These are phyloP conservation scores for Leptoclinus maculatus DNA, from an alignment of 2,797 vertebrate species.

Conservation along the genomic window DNA sequence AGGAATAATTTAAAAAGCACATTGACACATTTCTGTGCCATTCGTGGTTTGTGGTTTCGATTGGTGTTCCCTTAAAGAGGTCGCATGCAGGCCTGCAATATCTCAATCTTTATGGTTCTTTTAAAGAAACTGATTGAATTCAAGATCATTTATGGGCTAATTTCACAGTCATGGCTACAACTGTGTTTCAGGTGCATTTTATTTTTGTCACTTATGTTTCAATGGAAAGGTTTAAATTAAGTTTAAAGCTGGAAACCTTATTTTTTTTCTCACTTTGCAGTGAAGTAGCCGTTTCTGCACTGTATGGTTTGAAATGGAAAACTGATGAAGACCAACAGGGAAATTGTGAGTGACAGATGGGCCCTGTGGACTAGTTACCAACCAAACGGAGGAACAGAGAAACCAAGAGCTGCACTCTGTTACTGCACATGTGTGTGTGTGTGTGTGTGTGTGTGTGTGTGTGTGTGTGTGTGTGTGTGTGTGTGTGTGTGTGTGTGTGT, in stretches of 20 bases:
- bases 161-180: conserved; percentile 49
- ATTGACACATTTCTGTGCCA: conserved; percentile 75
- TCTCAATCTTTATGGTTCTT: conserved; percentile 63
- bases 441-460: conserved; percentile 17
- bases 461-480: conserved; percentile 21
- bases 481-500: conserved; percentile 21
- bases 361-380: conserved; percentile 51
- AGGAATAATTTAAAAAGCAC: conserved; percentile 80
- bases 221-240: conserved; percentile 20
- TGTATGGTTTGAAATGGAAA: conserved; percentile 39
- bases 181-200: conserved; percentile 35
- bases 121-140: conserved; percentile 61
- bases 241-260: conserved; percentile 24
- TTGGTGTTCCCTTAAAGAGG: conserved; percentile 69
- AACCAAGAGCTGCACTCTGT: conserved; percentile 29
- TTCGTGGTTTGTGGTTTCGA: conserved; percentile 76
- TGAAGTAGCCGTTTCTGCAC: conserved; percentile 5
- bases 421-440: conserved; percentile 23
- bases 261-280: conserved; percentile 4
- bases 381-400: conserved; percentile 47
- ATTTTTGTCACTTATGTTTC: conserved; percentile 31
- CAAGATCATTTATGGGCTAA: conserved; percentile 58
- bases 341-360: conserved; percentile 62
- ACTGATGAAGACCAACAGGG: conserved; percentile 46
- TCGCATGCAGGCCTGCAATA: conserved; percentile 61